Base-by-base conservation (phyloP, 2,113 vertebrate species). In the Heterotilapia buettikoferi region DNA sequence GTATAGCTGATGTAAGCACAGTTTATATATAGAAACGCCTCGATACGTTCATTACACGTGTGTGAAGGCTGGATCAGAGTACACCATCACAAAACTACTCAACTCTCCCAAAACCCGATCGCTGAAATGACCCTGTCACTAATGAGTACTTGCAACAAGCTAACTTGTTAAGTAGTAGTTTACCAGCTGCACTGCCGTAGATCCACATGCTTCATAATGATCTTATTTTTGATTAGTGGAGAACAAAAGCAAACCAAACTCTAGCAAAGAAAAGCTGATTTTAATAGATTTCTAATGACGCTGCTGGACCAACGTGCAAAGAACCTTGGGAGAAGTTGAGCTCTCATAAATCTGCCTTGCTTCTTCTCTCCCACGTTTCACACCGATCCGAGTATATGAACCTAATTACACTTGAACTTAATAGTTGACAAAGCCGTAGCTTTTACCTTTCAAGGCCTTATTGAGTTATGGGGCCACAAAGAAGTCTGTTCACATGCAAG, bases 141-240 rank as follows among this genome's bases (percentile, higher is more conserved):
- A 18, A 0, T 45, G 40, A 73, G 40, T 26, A 5, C 11, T 24
- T 43, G 7, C n/a, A 71, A 43, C 40, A 3, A 45, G 40, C 13
- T 3, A 18, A 19, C 21, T 5, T 73, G 21, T 45, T 73, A 29
- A 26, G 21, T 5, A 26, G 40, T 0, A 73, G 9, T 29, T 47
- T 26, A 7, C 40, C 6, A 18, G 43, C 71, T 50, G 71, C 71
- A 50, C 0, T 12, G 6, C 4, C 0, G 0, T 24, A 50, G 43
- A 38, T 13, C 10, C 33, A 1, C 11, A 6, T 50, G 43, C 43
- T 76, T 50, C 9, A 1, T 13, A 52, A 4, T n/a, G 16, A 78
- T 50, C 16, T 26, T 26, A 73, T 18, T 16, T 38, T 52, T 78
- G 26, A 78, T 52, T 52, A 7, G 2, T 12, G 18, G 11, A 12